A percentile compares a stretch with the other conserved stretches of the same genome.
Evolutionary conservation across 1,140 invertebrate species (phyloP).

Genomic region (Coelopa frigida): DNA sequence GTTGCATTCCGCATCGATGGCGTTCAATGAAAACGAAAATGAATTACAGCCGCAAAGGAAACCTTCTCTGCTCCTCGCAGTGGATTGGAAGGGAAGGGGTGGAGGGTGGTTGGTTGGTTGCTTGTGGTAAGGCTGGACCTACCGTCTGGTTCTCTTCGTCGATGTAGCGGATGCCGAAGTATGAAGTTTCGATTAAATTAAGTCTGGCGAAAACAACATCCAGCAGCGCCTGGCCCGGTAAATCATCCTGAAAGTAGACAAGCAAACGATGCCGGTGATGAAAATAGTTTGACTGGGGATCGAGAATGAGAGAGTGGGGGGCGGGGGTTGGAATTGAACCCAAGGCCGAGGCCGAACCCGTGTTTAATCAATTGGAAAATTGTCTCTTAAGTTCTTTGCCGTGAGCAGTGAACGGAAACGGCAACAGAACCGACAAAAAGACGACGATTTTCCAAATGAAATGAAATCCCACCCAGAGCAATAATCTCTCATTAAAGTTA

Average conservation of each 20-base stretch:
- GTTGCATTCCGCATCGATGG: slow-evolving; percentile 28
- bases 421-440: not conserved
- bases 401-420: too few relatives aligned
- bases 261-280: too few relatives aligned
- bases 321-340: not conserved
- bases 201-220: slow-evolving; percentile 84
- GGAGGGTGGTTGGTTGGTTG: not conserved
- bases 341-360: not conserved
- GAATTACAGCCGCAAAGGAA: slow-evolving; percentile 33
- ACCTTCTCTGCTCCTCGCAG: slow-evolving; percentile 26
- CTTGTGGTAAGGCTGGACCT: slow-evolving; percentile 39
- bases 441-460: too few relatives aligned
- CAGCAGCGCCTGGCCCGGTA: slow-evolving; percentile 74
- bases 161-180: slow-evolving; percentile 84
- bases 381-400: not conserved
- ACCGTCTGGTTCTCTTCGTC: slow-evolving; percentile 84
- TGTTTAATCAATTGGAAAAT: not conserved
- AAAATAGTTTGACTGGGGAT: not conserved
- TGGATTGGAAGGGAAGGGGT: slow-evolving; percentile 8
- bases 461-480: too few relatives aligned
- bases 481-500: too few relatives aligned
- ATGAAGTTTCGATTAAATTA: slow-evolving; percentile 85
- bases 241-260: slow-evolving; percentile 66
- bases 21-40: slow-evolving; percentile 43
- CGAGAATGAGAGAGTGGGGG: not conserved